Conservation (phyloP, 2,797 vertebrate genomes). For the Adrianichthys oophorus region DNA sequence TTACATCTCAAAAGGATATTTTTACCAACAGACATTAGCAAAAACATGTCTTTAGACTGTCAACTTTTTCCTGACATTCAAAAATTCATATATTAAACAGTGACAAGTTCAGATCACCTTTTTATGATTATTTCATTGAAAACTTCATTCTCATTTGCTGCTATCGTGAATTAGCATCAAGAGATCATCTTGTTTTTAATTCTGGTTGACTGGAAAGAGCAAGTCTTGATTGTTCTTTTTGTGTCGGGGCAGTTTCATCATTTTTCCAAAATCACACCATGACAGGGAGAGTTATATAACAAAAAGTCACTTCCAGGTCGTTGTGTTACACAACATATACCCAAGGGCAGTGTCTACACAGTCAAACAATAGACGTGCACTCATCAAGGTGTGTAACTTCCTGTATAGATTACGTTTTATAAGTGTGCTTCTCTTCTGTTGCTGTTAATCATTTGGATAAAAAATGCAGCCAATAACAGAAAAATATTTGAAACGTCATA, state of each 20-base stretch:
- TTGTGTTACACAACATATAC: slow-evolving; percentile 47
- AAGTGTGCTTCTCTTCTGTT: slow-evolving; percentile 52
- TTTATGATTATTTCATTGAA: no score
- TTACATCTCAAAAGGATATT: no score
- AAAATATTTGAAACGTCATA: slow-evolving; percentile 17
- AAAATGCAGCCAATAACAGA: slow-evolving; percentile 27
- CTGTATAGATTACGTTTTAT: slow-evolving; percentile 23
- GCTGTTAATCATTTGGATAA: slow-evolving; percentile 26
- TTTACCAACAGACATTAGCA: no score
- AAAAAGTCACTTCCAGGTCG: slow-evolving; percentile 49
- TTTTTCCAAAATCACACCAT: slow-evolving; percentile 34
- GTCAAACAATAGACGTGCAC: slow-evolving; percentile 53
- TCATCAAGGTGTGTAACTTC: slow-evolving; percentile 60
- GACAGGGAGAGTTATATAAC: slow-evolving; percentile 52
- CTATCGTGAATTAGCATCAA: no score
- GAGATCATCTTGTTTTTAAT: no score
- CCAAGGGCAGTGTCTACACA: slow-evolving; percentile 49
- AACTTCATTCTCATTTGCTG: no score
- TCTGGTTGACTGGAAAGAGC: not conserved
- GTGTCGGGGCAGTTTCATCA: slow-evolving; percentile 36
- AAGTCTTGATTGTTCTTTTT: slow-evolving; percentile 24
- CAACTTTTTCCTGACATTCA: no score
- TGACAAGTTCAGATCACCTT: no score
- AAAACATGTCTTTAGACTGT: no score
- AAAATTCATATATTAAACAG: no score